Evolutionary conservation across 2,888 invertebrate genomes (phyloP).

Genomic region (Bimastos eiseni): DNA sequence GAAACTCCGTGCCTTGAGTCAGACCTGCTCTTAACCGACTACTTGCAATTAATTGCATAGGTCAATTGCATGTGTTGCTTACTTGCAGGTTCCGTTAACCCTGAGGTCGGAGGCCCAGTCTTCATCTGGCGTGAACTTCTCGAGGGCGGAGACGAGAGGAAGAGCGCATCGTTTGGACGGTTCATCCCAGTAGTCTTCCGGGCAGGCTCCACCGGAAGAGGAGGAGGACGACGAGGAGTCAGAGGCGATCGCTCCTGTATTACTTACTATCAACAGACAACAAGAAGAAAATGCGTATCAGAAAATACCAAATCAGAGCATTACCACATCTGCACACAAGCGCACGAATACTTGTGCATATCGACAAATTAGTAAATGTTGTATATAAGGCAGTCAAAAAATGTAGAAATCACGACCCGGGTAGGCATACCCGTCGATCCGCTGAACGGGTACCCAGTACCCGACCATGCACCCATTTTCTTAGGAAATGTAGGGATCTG

Average conservation of each 20-base stretch:
- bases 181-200: slow-evolving; percentile 32
- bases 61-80: neutral
- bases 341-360: neutral
- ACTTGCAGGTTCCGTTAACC: slow-evolving; percentile 32
- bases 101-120: slow-evolving; percentile 29
- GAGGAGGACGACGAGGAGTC: too few species aligned
- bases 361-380: neutral
- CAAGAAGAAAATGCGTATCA: neutral
- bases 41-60: neutral
- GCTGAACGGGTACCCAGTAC: too few species aligned
- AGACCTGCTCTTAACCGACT: too few species aligned
- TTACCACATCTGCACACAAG: neutral
- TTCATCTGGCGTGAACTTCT: slow-evolving; percentile 27
- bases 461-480: too few species aligned
- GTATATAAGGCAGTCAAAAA: too few species aligned
- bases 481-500: too few species aligned
- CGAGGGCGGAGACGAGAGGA: slow-evolving; percentile 29
- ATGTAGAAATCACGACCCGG: too few species aligned
- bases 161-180: slow-evolving; percentile 28
- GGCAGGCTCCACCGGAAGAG: neutral
- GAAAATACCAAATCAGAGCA: neutral
- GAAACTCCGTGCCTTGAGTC: too few species aligned
- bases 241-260: neutral
- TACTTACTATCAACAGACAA: neutral
- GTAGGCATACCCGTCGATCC: too few species aligned